These are phyloP conservation scores for Lochmaea crataegi DNA, from an alignment of 2,888 invertebrate genomes.

Conservation along the genomic window DNA sequence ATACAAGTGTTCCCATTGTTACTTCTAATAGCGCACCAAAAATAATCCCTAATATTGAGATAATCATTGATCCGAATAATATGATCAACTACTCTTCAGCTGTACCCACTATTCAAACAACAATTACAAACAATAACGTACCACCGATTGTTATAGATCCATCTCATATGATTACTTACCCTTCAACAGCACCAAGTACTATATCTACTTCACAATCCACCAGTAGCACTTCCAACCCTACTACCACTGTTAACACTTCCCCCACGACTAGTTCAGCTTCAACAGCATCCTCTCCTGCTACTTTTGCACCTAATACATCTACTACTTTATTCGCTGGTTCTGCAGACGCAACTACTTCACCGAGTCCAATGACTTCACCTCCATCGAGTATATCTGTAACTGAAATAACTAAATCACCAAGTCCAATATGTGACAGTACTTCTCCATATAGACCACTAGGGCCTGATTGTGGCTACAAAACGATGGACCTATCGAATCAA, in stretches of 20 bases:
- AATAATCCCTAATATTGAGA: neutral
- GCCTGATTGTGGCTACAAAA: constrained; percentile 15
- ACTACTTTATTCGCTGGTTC: neutral
- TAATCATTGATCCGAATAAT: neutral
- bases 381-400: neutral
- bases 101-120: neutral
- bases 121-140: neutral
- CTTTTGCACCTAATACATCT: neutral
- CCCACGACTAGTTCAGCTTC: neutral
- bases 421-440: neutral
- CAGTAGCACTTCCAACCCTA: neutral
- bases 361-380: neutral
- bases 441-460: constrained; percentile 9
- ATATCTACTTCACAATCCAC: neutral
- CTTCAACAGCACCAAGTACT: neutral
- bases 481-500: neutral
- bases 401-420: neutral
- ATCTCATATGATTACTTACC: neutral
- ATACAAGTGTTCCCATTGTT: neutral
- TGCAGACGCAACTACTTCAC: neutral
- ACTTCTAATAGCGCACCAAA: neutral
- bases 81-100: neutral
- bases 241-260: neutral
- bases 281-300: neutral
- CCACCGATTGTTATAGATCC: neutral